Percentiles rank a stretch among this genome's conserved stretches.
Conservation (phyloP, 2,113 vertebrate species). For the Protomyctophum bolini region DNA sequence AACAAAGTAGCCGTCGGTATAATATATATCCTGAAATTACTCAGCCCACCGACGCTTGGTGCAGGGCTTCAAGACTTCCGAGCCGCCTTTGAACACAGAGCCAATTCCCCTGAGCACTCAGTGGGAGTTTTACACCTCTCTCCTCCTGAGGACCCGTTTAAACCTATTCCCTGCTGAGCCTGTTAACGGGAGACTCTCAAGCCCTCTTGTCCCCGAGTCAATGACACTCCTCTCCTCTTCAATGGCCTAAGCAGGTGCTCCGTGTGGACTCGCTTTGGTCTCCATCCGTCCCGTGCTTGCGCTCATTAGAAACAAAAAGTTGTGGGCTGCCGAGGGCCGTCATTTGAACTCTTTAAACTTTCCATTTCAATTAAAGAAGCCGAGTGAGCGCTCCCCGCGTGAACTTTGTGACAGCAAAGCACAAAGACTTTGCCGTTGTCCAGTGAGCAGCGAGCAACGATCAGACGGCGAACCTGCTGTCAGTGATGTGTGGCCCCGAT, state of each 20-base stretch:
- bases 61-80: slow-evolving; percentile 39
- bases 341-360: slow-evolving; percentile 13
- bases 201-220: slow-evolving; percentile 56
- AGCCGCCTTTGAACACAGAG: slow-evolving; percentile 20
- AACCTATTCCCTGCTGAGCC: slow-evolving; percentile 65
- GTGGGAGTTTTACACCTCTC: slow-evolving; percentile 64
- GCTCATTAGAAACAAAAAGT: slow-evolving; percentile 44
- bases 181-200: slow-evolving; percentile 65
- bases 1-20: slow-evolving; percentile 48
- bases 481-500: slow-evolving; percentile 59
- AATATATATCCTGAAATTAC: slow-evolving; percentile 63
- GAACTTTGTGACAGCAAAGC: slow-evolving; percentile 34
- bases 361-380: slow-evolving; percentile 34
- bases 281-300: slow-evolving; percentile 12
- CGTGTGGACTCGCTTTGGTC: slow-evolving; percentile 7
- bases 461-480: slow-evolving; percentile 58
- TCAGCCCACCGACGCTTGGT: slow-evolving; percentile 54
- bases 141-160: slow-evolving; percentile 59
- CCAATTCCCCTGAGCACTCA: slow-evolving; percentile 54
- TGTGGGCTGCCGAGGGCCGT: slow-evolving; percentile 16
- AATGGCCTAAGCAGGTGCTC: slow-evolving; percentile 40
- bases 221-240: slow-evolving; percentile 58
- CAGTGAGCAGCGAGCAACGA: slow-evolving; percentile 67
- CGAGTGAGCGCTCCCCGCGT: slow-evolving; percentile 37
- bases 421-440: slow-evolving; percentile 50